A percentile compares a stretch with the other conserved stretches of the same genome.
Conservation (phyloP, 2,888 invertebrate species). For the Octodonta nipae region DNA sequence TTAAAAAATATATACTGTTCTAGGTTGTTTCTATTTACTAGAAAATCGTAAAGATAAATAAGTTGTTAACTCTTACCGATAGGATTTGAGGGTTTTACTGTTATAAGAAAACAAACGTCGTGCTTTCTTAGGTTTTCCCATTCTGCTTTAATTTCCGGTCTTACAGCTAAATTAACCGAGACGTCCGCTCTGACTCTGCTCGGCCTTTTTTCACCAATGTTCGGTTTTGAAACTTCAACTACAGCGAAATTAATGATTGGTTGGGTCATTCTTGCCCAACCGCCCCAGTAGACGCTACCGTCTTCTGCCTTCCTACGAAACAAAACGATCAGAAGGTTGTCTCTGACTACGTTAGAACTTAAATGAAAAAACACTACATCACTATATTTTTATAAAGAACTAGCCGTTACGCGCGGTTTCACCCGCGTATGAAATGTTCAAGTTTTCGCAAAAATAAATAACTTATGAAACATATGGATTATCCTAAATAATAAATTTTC, state of each 20-base stretch:
- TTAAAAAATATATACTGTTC: too few species aligned
- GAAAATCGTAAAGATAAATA: too few species aligned
- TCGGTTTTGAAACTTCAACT: constrained; percentile 86
- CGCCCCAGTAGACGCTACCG: constrained; percentile 76
- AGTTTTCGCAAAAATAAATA: too few species aligned
- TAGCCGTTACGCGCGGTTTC: too few species aligned
- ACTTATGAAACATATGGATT: too few species aligned
- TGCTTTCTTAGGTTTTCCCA: constrained; percentile 96
- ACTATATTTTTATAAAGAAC: too few species aligned
- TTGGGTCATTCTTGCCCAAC: constrained; percentile 98
- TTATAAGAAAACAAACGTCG: constrained; percentile 93
- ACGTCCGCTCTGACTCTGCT: constrained; percentile 92
- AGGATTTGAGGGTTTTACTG: constrained; percentile 70
- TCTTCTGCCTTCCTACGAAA: constrained; percentile 78
- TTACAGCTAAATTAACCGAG: constrained; percentile 78
- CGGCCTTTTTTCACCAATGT: constrained; percentile 86
- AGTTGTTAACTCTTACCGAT: constrained; percentile 65
- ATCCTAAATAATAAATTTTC: too few species aligned
- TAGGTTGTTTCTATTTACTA: too few species aligned
- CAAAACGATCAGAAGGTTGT: constrained; percentile 1
- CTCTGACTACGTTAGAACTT: too few species aligned
- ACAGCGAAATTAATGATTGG: constrained; percentile 85
- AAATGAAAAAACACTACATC: too few species aligned
- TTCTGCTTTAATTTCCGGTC: constrained; percentile 83
- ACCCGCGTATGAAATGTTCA: too few species aligned